A percentile compares a stretch with the other conserved stretches of the same genome.
phyloP scores from a whole-genome alignment of 2,113 vertebrate species.

The Thermophis baileyi region DNA sequence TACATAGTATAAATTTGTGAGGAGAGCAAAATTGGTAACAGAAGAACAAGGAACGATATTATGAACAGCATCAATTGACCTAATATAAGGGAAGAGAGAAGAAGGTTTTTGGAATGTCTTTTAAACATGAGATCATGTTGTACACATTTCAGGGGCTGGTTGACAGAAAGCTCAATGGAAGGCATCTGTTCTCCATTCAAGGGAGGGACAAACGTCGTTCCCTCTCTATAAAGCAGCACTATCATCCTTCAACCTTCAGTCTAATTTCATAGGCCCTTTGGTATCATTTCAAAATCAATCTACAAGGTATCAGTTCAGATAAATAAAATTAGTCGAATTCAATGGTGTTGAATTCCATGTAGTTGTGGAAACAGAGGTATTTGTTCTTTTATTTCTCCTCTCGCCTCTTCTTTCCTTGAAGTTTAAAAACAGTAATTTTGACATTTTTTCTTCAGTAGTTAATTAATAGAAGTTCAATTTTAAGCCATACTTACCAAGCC shows the following conservation, averaged over 20 bases:
- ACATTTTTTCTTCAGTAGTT: neutral
- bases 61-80: neutral
- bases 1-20: neutral
- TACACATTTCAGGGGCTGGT: neutral
- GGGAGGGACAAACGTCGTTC: neutral
- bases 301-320: neutral
- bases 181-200: neutral
- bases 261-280: neutral
- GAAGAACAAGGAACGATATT: neutral
- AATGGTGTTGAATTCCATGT: neutral
- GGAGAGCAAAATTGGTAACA: neutral
- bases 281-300: neutral
- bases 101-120: neutral
- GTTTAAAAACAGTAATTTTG: neutral
- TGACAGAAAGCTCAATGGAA: neutral
- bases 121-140: neutral
- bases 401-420: neutral
- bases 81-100: neutral
- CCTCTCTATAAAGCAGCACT: neutral
- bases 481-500: fast-evolving
- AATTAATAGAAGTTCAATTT: neutral
- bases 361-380: neutral
- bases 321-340: neutral
- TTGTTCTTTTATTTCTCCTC: neutral
- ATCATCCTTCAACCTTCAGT: neutral